Evolutionary conservation across 2,888 invertebrate genomes (phyloP).

Genomic region (Amorpha juglandis): DNA sequence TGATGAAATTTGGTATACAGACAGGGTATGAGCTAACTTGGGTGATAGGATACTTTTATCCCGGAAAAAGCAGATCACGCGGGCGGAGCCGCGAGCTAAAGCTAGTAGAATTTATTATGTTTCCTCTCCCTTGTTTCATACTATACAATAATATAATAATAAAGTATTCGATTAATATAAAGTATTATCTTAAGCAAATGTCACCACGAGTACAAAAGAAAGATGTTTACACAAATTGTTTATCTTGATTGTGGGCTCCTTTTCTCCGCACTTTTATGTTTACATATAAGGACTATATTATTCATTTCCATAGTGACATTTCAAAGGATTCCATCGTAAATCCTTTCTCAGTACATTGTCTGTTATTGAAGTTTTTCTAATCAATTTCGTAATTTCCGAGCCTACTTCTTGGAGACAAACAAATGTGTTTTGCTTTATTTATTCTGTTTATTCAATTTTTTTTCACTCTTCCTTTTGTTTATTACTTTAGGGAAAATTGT

Average conservation of each 20-base stretch:
- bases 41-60: no score
- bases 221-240: no score
- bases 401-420: constrained; percentile 6
- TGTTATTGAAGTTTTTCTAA: constrained; percentile 24
- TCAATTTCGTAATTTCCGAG: constrained; percentile 21
- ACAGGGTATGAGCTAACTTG: no score
- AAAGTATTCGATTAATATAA: neutral
- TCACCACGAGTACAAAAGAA: neutral
- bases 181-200: neutral
- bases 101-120: neutral
- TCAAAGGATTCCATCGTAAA: constrained; percentile 3
- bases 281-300: neutral
- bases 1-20: no score
- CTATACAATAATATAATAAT: neutral
- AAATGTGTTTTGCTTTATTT: neutral
- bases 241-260: no score
- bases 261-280: no score
- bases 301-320: neutral
- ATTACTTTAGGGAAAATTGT: neutral
- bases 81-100: no score
- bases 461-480: neutral
- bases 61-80: no score
- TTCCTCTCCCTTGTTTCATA: neutral
- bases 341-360: neutral
- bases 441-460: neutral